Conservation (phyloP, 2,113 vertebrate species). For the Hemicordylus capensis region DNA sequence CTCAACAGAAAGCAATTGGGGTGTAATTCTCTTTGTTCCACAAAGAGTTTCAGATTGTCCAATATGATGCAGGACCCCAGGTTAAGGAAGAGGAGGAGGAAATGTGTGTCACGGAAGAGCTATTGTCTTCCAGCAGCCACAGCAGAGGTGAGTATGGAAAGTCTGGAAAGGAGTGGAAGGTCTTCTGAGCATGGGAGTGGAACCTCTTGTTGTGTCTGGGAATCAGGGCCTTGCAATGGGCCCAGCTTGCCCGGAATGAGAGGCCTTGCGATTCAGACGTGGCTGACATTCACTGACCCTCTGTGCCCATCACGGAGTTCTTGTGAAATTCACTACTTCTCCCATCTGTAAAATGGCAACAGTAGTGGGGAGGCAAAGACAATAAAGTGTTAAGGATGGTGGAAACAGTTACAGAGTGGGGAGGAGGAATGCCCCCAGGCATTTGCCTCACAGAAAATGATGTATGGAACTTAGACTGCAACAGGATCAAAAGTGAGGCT, state of each 20-base stretch:
- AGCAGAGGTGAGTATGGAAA: background rate
- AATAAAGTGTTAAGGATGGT: too few species aligned
- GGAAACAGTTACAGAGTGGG: too few species aligned
- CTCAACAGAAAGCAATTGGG: too few species aligned
- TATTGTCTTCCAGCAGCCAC: background rate
- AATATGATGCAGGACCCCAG: background rate
- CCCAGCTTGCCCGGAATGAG: too few species aligned
- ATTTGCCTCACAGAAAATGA: too few species aligned
- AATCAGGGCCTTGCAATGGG: too few species aligned
- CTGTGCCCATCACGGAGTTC: background rate
- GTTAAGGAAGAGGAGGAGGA: conserved; percentile 3
- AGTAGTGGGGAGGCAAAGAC: background rate
- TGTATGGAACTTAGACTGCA: too few species aligned
- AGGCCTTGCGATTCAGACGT: background rate
- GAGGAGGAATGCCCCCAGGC: too few species aligned
- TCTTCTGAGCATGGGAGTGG: background rate
- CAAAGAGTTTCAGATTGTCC: background rate
- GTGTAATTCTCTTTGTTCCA: background rate
- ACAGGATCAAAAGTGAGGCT: too few species aligned
- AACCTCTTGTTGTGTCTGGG: background rate
- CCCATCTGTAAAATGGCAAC: background rate
- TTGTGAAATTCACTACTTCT: background rate
- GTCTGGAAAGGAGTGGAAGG: background rate
- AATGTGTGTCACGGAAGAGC: background rate
- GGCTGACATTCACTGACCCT: background rate